Percentiles rank a stretch among this genome's conserved stretches.
Evolutionary conservation across 53 echinoderm and acorn worm genomes (phyloP).

Genomic region (Holothuria leucospilota): DNA sequence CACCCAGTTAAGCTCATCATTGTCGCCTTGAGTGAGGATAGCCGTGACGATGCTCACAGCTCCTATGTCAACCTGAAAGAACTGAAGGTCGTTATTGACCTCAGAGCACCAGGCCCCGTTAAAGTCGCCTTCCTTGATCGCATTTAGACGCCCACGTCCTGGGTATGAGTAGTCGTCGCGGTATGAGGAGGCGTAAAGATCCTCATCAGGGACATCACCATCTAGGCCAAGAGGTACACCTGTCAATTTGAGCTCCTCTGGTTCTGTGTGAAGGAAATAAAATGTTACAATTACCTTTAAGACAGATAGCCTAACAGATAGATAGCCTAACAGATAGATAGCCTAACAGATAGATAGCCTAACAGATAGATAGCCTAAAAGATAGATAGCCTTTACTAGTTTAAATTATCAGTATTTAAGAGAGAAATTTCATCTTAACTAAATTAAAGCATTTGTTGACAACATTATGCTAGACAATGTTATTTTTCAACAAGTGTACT

Average conservation of each 20-base stretch:
- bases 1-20: constrained; percentile 25
- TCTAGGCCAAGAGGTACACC: constrained; percentile 16
- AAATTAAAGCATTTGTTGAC: too few species aligned
- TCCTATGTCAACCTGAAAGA: constrained; percentile 33
- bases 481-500: too few species aligned
- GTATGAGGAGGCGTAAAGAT: constrained; percentile 25
- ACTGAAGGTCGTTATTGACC: constrained; percentile 39
- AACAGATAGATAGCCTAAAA: too few species aligned
- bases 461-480: too few species aligned
- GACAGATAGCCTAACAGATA: too few species aligned
- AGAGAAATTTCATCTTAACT: too few species aligned
- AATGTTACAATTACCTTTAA: too few species aligned
- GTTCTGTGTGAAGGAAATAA: constrained; percentile 1
- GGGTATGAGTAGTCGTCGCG: constrained; percentile 27
- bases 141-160: constrained; percentile 24
- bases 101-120: constrained; percentile 37
- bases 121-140: not conserved
- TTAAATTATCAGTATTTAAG: too few species aligned
- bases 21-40: constrained; percentile 51
- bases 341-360: too few species aligned
- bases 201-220: not conserved
- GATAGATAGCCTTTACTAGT: too few species aligned
- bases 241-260: not conserved
- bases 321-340: too few species aligned
- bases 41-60: constrained; percentile 36